phyloP scores from a whole-genome alignment of 2,888 invertebrate genomes.

The Romanomermis culicivorax region DNA sequence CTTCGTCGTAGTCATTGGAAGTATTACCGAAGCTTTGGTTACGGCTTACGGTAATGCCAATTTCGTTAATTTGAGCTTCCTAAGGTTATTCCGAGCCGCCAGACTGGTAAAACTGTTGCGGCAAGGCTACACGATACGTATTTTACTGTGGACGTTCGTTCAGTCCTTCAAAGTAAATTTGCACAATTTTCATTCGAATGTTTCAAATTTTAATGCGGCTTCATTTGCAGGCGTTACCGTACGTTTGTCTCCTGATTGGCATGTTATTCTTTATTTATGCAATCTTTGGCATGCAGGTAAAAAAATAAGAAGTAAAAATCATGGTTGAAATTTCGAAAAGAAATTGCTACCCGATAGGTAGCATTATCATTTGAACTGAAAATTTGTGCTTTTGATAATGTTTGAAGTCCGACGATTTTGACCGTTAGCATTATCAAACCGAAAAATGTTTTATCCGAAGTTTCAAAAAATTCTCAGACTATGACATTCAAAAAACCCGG shows the following conservation, averaged over 20 bases:
- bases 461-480: no score
- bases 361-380: no score
- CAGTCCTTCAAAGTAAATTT: constrained; percentile 78
- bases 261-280: constrained; percentile 99
- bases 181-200: neutral
- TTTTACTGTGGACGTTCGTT: constrained; percentile 98
- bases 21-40: constrained; percentile 94
- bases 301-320: no score
- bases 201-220: neutral
- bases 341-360: no score
- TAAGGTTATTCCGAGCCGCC: constrained; percentile 94
- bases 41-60: constrained; percentile 48
- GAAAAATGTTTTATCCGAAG: no score
- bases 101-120: constrained; percentile 93
- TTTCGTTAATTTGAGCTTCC: constrained; percentile 94
- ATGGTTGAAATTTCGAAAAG: no score
- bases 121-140: constrained; percentile 98
- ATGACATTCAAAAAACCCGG: no score
- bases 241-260: constrained; percentile 97
- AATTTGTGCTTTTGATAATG: no score
- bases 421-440: no score
- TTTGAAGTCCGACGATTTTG: no score
- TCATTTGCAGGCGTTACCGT: constrained; percentile 65
- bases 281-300: constrained; percentile 83
- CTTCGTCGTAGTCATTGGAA: constrained; percentile 98